These are phyloP conservation scores for Euschistus heros DNA, from an alignment of 1,140 invertebrate genomes.

Conservation along the genomic window DNA sequence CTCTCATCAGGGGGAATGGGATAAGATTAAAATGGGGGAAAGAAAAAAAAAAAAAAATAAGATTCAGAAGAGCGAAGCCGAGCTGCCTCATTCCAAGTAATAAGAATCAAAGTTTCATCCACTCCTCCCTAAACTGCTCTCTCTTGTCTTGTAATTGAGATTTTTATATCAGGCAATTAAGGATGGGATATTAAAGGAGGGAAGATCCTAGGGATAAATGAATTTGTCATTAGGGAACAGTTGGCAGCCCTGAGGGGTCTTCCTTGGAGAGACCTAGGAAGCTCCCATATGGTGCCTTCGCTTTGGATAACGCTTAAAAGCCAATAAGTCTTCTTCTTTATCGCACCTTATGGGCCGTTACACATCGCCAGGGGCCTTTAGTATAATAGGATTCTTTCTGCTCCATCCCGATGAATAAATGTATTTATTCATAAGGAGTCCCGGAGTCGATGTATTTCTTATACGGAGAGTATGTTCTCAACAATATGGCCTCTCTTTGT, in stretches of 20 bases:
- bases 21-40: not conserved
- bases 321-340: conserved; percentile 5
- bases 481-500: no score
- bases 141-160: conserved; percentile 12
- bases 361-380: not conserved
- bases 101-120: conserved; percentile 15
- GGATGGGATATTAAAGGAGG: conserved; percentile 6
- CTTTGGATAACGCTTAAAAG: conserved; percentile 1
- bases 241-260: not conserved
- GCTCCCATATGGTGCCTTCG: not conserved
- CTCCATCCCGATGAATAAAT: not conserved
- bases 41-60: not conserved
- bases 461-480: no score
- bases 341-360: not conserved
- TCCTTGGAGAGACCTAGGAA: not conserved
- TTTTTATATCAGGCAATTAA: conserved; percentile 18
- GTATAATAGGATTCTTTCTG: not conserved
- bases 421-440: conserved; percentile 3
- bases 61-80: not conserved
- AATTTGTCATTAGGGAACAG: conserved; percentile 9
- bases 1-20: not conserved
- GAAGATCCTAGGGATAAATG: not conserved
- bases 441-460: not conserved
- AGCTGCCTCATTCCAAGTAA: conserved; percentile 4
- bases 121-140: not conserved